Evolutionary conservation across 1,140 invertebrate species (phyloP).

Genomic region (Drosophila dunni): DNA sequence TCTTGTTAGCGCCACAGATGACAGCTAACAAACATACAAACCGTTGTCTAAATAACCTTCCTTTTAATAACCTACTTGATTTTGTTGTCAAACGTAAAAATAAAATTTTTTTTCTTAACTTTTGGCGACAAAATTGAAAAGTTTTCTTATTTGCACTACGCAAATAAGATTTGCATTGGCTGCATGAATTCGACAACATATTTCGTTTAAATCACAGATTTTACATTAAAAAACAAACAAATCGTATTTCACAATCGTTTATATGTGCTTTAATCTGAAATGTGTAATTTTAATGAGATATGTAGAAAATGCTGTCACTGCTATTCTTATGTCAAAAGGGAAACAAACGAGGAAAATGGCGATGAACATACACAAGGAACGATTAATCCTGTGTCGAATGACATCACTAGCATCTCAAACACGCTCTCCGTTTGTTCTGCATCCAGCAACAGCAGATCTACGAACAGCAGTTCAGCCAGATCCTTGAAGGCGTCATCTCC

Average conservation of each 20-base stretch:
- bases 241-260: neutral
- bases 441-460: no score
- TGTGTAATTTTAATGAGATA: conserved; percentile 70
- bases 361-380: neutral
- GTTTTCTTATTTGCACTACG: conserved; percentile 15
- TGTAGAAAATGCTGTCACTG: neutral
- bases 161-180: neutral
- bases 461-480: no score
- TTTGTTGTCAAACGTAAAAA: conserved; percentile 29
- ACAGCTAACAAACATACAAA: no score
- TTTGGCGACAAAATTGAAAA: conserved; percentile 32
- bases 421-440: no score
- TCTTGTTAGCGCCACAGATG: no score
- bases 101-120: neutral
- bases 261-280: conserved; percentile 48
- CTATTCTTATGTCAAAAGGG: neutral
- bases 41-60: no score
- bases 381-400: neutral
- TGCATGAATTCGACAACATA: conserved; percentile 26
- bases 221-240: conserved; percentile 47
- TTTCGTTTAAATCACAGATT: conserved; percentile 70
- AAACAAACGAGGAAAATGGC: neutral
- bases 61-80: neutral
- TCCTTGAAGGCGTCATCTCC: no score
- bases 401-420: no score